Percentiles rank a stretch among this genome's conserved stretches.
Conservation (phyloP, 1,140 invertebrate species). For the Coenobita brevimanus region DNA sequence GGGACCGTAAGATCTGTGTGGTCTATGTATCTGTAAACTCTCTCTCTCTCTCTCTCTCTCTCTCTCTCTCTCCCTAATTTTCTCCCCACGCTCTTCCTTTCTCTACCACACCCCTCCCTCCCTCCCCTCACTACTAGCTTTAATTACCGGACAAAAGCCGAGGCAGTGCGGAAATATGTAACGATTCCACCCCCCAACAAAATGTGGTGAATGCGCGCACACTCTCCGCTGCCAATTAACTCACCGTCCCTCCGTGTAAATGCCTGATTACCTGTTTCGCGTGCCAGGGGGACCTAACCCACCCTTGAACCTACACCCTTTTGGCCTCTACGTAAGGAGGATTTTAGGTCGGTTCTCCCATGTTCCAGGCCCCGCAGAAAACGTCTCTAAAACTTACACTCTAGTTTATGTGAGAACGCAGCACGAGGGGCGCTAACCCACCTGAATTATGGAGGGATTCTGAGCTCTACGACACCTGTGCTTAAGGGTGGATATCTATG, state of each 20-base stretch:
- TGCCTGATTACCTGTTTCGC: conserved; percentile 58
- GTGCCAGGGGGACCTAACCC: background rate
- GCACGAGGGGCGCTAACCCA: background rate
- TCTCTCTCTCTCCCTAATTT: too few relatives aligned
- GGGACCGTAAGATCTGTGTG: too few relatives aligned
- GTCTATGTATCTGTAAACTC: too few relatives aligned
- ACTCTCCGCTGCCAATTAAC: conserved; percentile 55
- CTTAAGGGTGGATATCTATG: background rate
- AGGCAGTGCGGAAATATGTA: conserved; percentile 49
- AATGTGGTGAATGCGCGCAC: conserved; percentile 34
- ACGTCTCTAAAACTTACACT: conserved; percentile 52
- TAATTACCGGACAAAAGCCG: conserved; percentile 50
- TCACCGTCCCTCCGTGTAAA: conserved; percentile 51
- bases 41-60: too few relatives aligned
- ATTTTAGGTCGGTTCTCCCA: background rate
- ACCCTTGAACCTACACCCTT: background rate
- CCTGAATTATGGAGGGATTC: background rate
- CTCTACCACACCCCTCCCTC: too few relatives aligned
- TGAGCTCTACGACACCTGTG: background rate
- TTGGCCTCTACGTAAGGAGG: background rate
- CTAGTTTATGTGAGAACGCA: conserved; percentile 51
- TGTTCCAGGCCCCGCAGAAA: conserved; percentile 1
- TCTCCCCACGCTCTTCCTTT: too few relatives aligned
- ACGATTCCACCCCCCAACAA: conserved; percentile 30
- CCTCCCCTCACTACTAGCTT: conserved; percentile 4